These are phyloP conservation scores for Trichacis sp. DNA, from an alignment of 2,888 invertebrate genomes.

Conservation along the genomic window DNA sequence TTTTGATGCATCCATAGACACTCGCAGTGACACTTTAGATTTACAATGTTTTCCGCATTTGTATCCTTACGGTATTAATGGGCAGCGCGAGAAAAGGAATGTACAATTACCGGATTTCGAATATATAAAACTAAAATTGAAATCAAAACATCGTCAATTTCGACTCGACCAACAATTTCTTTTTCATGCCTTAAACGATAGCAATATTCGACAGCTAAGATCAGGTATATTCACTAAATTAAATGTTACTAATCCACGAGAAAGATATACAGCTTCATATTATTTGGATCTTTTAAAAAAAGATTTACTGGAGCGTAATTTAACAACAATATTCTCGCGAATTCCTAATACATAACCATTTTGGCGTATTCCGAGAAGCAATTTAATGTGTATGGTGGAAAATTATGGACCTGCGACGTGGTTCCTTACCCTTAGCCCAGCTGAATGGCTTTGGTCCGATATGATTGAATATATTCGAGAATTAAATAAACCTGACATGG, in stretches of 20 bases:
- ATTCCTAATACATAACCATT: constrained; percentile 45
- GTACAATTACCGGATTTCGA: constrained; percentile 42
- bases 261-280: constrained; percentile 25
- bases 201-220: constrained; percentile 44
- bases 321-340: constrained; percentile 41
- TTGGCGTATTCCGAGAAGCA: constrained; percentile 39
- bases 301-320: constrained; percentile 34
- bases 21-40: constrained; percentile 40
- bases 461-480: constrained; percentile 47
- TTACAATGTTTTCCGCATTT: constrained; percentile 46
- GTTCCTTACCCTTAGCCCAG: constrained; percentile 49
- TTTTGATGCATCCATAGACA: constrained; percentile 38
- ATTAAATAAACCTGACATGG: constrained; percentile 46
- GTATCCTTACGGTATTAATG: constrained; percentile 39
- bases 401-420: constrained; percentile 50
- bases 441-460: constrained; percentile 51
- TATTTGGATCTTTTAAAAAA: constrained; percentile 30
- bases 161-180: constrained; percentile 47
- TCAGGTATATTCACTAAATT: constrained; percentile 43
- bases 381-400: constrained; percentile 43
- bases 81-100: constrained; percentile 38
- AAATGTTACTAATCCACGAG: constrained; percentile 35
- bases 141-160: constrained; percentile 45
- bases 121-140: constrained; percentile 41
- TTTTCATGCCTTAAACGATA: constrained; percentile 47